A percentile compares a stretch with the other conserved stretches of the same genome.
Evolutionary conservation across 2,113 vertebrate species (phyloP).

Genomic region (Oreochromis niloticus): DNA sequence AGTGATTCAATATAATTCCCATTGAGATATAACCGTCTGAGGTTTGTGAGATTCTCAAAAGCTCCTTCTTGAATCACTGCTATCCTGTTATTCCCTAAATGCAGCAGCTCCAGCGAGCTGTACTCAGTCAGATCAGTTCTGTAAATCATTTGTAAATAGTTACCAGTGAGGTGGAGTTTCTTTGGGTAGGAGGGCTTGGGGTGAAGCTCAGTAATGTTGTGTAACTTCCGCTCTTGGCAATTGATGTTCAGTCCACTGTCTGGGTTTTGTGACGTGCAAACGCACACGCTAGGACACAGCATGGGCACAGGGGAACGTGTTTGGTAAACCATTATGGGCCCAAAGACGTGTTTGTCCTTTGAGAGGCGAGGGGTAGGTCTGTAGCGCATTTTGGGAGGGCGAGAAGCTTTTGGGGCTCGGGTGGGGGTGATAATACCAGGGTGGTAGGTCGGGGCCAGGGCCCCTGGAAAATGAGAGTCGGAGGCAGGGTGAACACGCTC

Average conservation of each 20-base stretch:
- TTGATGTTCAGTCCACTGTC: constrained; percentile 95
- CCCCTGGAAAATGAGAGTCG: constrained; percentile 79
- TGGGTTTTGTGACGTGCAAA: constrained; percentile 90
- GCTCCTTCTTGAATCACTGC: constrained; percentile 91
- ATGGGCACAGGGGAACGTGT: constrained; percentile 91
- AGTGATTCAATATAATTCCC: constrained; percentile 96
- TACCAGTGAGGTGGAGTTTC: constrained; percentile 96
- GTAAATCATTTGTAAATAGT: constrained; percentile 90
- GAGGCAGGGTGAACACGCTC: constrained; percentile 80
- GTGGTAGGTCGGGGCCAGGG: constrained; percentile 77
- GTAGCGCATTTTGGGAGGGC: constrained; percentile 89
- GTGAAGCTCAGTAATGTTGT: constrained; percentile 89
- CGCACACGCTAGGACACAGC: constrained; percentile 85
- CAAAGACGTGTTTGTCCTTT: constrained; percentile 93
- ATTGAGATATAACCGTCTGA: constrained; percentile 93
- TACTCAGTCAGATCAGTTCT: constrained; percentile 86
- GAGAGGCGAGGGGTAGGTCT: constrained; percentile 89
- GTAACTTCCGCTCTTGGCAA: constrained; percentile 92
- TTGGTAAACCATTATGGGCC: constrained; percentile 98
- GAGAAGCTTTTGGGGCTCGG: constrained; percentile 84
- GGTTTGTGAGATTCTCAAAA: constrained; percentile 91
- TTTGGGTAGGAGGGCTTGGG: constrained; percentile 93
- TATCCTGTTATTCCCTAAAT: constrained; percentile 94
- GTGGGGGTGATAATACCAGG: constrained; percentile 80
- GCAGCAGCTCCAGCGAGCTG: constrained; percentile 88